phyloP scores from a whole-genome alignment of 2,888 invertebrate species.

The Drosophila rubida region DNA sequence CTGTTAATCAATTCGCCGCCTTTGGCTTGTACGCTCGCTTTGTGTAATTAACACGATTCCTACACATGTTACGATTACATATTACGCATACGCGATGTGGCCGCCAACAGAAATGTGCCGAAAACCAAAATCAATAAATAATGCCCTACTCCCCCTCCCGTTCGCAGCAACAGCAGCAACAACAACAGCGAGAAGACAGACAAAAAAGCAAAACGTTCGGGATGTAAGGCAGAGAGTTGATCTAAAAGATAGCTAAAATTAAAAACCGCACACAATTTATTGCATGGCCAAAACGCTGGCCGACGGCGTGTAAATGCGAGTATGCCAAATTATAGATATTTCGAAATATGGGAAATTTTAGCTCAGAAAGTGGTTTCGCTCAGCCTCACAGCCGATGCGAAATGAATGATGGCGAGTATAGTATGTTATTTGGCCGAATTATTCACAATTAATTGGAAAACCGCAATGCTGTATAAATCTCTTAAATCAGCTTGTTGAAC shows the following conservation, averaged over 20 bases:
- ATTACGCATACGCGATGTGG: constrained; percentile 36
- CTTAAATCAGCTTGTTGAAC: constrained; percentile 1
- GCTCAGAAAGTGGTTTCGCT: constrained; percentile 16
- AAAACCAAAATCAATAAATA: constrained; percentile 75
- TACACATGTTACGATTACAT: constrained; percentile 22
- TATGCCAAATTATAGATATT: constrained; percentile 20
- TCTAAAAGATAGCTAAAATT: constrained; percentile 65
- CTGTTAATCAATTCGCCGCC: constrained; percentile 50
- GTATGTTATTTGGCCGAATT: not conserved
- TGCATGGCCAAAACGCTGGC: constrained; percentile 39
- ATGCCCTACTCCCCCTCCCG: constrained; percentile 1
- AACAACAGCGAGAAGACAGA: not conserved
- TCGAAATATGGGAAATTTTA: constrained; percentile 20
- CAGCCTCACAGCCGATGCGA: not conserved
- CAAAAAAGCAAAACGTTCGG: constrained; percentile 5
- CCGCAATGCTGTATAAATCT: not conserved
- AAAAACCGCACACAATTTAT: constrained; percentile 58
- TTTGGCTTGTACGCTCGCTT: constrained; percentile 20
- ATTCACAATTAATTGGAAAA: not conserved
- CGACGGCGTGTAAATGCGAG: constrained; percentile 31
- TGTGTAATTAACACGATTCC: constrained; percentile 38
- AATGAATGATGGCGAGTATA: not conserved
- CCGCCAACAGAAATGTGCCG: constrained; percentile 47
- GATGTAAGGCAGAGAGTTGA: constrained; percentile 41
- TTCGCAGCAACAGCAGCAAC: not conserved